Evolutionary conservation across 1,140 invertebrate genomes (phyloP).

Genomic region (Heliconius nattereri): DNA sequence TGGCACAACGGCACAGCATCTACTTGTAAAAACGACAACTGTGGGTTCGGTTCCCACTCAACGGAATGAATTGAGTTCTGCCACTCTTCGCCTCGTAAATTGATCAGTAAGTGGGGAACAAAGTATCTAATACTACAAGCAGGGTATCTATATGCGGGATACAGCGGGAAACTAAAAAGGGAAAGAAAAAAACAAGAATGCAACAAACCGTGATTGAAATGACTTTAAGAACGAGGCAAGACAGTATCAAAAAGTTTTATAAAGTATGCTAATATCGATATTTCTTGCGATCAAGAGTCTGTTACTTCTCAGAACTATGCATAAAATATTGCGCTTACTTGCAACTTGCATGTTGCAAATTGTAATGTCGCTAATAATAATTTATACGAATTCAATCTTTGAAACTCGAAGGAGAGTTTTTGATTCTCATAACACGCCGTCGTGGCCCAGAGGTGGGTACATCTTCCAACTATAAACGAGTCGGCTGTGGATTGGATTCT

Average conservation of each 20-base stretch:
- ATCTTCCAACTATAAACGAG: too few relatives aligned
- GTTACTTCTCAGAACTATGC: neutral
- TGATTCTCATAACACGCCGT: neutral
- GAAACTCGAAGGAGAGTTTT: neutral
- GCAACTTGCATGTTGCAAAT: neutral
- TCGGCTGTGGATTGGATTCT: too few relatives aligned
- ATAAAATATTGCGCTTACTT: neutral
- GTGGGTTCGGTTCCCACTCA: too few relatives aligned
- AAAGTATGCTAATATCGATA: conserved; percentile 11
- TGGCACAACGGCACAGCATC: too few relatives aligned
- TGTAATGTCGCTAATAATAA: neutral
- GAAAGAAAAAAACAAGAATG: conserved; percentile 5
- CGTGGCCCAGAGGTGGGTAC: too few relatives aligned
- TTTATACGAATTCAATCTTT: neutral
- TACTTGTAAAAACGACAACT: too few relatives aligned
- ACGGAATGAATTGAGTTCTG: too few relatives aligned
- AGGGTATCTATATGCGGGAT: too few relatives aligned
- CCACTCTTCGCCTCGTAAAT: too few relatives aligned
- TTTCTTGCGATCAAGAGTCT: conserved; percentile 21
- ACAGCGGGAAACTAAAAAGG: too few relatives aligned
- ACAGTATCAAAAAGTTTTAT: conserved; percentile 21
- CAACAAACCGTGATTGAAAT: conserved; percentile 21
- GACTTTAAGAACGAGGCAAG: conserved; percentile 21
- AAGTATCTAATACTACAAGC: too few relatives aligned
- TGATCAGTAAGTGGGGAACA: too few relatives aligned